A percentile compares a stretch with the other conserved stretches of the same genome.
Evolutionary conservation across 2,797 vertebrate species (phyloP).

Genomic region (Ataeniobius toweri): DNA sequence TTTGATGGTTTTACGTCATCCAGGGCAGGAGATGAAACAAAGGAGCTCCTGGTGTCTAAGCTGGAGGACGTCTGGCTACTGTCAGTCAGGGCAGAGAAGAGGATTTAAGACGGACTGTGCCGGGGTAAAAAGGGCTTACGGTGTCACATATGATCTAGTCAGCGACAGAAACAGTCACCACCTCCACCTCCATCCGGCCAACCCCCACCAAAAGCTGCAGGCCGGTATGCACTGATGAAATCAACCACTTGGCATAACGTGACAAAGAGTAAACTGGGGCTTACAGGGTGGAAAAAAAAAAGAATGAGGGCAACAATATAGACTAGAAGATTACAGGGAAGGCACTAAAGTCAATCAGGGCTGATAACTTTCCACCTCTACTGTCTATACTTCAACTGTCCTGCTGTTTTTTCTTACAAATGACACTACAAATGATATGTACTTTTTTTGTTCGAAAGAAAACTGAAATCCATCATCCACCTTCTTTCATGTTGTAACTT

Average conservation of each 20-base stretch:
- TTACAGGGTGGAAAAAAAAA: constrained; percentile 37
- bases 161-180: constrained; percentile 77
- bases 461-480: too few species aligned
- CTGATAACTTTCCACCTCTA: constrained; percentile 37
- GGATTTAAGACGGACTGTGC: constrained; percentile 63
- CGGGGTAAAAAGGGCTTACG: constrained; percentile 68
- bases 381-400: background rate
- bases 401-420: background rate
- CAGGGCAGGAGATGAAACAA: constrained; percentile 1
- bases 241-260: constrained; percentile 42
- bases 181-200: constrained; percentile 55
- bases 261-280: constrained; percentile 12
- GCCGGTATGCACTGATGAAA: constrained; percentile 40
- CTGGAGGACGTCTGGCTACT: constrained; percentile 53
- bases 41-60: constrained; percentile 30
- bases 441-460: background rate
- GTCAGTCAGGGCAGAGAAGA: constrained; percentile 66
- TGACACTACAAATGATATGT: background rate
- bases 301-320: constrained; percentile 48
- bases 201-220: constrained; percentile 7
- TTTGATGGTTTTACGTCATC: constrained; percentile 31
- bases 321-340: constrained; percentile 57
- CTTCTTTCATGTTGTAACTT: too few species aligned
- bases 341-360: constrained; percentile 55
- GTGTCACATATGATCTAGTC: constrained; percentile 78